These are phyloP conservation scores for Empis stercorea DNA, from an alignment of 2,888 invertebrate species.

Conservation along the genomic window DNA sequence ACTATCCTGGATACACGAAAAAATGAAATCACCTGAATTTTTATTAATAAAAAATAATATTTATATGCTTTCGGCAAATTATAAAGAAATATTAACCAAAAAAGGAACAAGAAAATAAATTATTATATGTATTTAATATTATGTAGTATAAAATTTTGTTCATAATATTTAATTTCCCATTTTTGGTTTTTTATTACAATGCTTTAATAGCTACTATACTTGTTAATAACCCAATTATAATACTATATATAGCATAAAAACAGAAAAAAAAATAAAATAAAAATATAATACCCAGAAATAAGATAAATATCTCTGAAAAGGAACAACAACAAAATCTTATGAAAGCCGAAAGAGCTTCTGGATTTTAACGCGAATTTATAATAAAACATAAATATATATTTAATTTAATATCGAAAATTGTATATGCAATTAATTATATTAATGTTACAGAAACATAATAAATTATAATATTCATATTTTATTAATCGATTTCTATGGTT, in stretches of 20 bases:
- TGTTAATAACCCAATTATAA: not conserved
- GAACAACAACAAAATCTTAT: not conserved
- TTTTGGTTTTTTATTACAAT: not conserved
- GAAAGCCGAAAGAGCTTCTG: conserved; percentile 6
- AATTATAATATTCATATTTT: not conserved
- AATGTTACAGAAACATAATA: not conserved
- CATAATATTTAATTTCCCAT: no score
- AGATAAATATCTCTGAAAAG: no score
- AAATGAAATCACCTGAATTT: no score
- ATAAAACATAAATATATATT: not conserved
- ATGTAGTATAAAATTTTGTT: no score
- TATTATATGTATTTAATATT: no score
- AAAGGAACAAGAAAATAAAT: no score
- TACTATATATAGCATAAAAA: not conserved
- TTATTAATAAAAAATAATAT: no score
- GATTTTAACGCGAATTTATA: conserved; percentile 1
- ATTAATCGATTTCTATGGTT: no score
- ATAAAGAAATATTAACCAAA: no score
- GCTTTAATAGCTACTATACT: not conserved
- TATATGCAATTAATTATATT: not conserved
- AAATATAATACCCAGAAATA: not conserved
- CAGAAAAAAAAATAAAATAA: not conserved
- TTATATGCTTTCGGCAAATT: no score
- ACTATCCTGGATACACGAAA: no score
- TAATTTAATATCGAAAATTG: not conserved